phyloP scores from a whole-genome alignment of 2,888 invertebrate genomes.

The Acrobeloides nanus region DNA sequence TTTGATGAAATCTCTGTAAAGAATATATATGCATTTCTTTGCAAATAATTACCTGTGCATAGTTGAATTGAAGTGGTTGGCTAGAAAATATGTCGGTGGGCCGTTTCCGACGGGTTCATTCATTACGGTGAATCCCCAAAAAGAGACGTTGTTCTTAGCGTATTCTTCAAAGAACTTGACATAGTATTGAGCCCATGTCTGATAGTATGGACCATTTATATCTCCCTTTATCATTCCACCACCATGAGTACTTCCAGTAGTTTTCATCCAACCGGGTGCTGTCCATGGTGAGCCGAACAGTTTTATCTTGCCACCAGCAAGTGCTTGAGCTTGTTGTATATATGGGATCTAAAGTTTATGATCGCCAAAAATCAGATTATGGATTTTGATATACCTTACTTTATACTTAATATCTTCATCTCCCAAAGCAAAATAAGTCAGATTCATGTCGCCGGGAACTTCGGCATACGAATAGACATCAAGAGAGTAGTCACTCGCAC shows the following conservation, averaged over 20 bases:
- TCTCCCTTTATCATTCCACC: slow-evolving; percentile 62
- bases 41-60: too few species aligned
- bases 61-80: too few species aligned
- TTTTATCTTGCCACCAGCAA: too few species aligned
- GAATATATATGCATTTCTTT: slow-evolving; percentile 65
- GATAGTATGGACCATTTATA: slow-evolving; percentile 63
- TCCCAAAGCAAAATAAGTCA: too few species aligned
- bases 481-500: too few species aligned
- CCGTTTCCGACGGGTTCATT: slow-evolving; percentile 64
- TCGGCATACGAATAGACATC: too few species aligned
- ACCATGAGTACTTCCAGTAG: slow-evolving; percentile 56
- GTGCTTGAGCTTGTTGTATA: slow-evolving; percentile 7
- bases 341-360: slow-evolving; percentile 18
- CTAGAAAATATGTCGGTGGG: too few species aligned
- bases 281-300: slow-evolving; percentile 58
- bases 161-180: slow-evolving; percentile 72
- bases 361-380: background rate
- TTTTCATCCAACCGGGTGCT: slow-evolving; percentile 58
- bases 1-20: slow-evolving; percentile 21
- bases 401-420: too few species aligned
- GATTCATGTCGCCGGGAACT: too few species aligned
- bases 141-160: slow-evolving; percentile 60
- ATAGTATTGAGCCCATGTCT: slow-evolving; percentile 71
- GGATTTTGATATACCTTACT: too few species aligned
- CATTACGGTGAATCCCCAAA: slow-evolving; percentile 77